Conservation (phyloP, 2,113 vertebrate genomes). For the Oreochromis niloticus region DNA sequence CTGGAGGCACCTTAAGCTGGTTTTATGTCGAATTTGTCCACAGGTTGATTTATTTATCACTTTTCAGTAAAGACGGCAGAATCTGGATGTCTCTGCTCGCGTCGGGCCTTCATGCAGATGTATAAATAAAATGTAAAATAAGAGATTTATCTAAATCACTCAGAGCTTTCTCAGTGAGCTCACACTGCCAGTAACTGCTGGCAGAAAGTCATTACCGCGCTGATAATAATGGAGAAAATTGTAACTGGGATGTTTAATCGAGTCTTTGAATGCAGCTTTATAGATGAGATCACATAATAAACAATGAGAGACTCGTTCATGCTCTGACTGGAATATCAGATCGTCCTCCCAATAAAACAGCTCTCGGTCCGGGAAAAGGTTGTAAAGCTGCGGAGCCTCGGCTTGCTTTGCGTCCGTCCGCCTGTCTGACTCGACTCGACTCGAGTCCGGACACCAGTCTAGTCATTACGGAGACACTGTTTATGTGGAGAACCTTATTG, state of each 20-base stretch:
- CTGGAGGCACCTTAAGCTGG: neutral
- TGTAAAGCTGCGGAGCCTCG: constrained; percentile 11
- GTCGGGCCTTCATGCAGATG: neutral
- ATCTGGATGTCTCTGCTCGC: neutral
- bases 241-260: neutral
- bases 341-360: constrained; percentile 6
- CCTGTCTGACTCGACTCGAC: constrained; percentile 42
- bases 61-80: neutral
- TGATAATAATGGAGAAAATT: neutral
- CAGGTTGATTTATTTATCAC: neutral
- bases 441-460: constrained; percentile 10
- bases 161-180: neutral
- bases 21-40: neutral
- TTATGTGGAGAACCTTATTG: constrained; percentile 38
- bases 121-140: neutral
- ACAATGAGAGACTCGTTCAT: neutral
- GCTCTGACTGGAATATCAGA: constrained; percentile 33
- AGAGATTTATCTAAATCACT: neutral
- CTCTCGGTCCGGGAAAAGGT: constrained; percentile 14
- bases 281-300: constrained; percentile 18
- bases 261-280: constrained; percentile 2
- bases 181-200: neutral
- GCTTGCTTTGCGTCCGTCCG: neutral
- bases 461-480: constrained; percentile 45
- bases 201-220: neutral